These are phyloP conservation scores for Linnaemya vulpina DNA, from an alignment of 2,888 invertebrate species.

Conservation along the genomic window DNA sequence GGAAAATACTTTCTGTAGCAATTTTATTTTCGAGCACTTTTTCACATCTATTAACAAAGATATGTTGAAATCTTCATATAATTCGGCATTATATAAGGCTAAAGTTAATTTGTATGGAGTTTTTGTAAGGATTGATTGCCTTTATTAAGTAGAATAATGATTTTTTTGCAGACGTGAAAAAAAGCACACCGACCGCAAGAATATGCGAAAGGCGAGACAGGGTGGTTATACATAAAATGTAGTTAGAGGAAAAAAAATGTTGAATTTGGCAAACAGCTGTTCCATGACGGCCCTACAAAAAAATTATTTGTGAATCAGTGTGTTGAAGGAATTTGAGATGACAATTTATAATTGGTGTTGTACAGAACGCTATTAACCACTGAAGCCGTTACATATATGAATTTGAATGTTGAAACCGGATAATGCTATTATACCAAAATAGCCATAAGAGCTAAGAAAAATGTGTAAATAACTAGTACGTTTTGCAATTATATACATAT, in stretches of 20 bases:
- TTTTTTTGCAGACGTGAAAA: slow-evolving; percentile 58
- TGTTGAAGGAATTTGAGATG: neutral
- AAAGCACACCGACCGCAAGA: slow-evolving; percentile 69
- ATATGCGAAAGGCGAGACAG: slow-evolving; percentile 68
- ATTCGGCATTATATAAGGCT: slow-evolving; percentile 52
- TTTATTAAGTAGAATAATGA: slow-evolving; percentile 57
- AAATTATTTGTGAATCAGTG: slow-evolving; percentile 19
- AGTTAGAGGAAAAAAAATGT: slow-evolving; percentile 21
- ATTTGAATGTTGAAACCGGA: neutral
- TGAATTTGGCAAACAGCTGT: slow-evolving; percentile 52
- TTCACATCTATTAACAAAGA: slow-evolving; percentile 45
- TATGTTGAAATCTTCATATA: slow-evolving; percentile 62
- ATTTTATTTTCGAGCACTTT: slow-evolving; percentile 47
- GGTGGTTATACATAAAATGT: slow-evolving; percentile 40
- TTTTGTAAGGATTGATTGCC: slow-evolving; percentile 34
- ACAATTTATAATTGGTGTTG: neutral
- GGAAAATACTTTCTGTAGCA: slow-evolving; percentile 40
- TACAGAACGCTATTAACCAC: neutral
- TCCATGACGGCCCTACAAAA: neutral
- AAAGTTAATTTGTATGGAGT: slow-evolving; percentile 37
- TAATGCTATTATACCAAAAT: no score
- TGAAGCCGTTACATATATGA: slow-evolving; percentile 2
- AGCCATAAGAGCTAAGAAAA: no score
- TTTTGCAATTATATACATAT: no score
- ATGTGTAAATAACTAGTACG: no score